Conservation (phyloP, 2,888 invertebrate species). For the Agrotis puta region DNA sequence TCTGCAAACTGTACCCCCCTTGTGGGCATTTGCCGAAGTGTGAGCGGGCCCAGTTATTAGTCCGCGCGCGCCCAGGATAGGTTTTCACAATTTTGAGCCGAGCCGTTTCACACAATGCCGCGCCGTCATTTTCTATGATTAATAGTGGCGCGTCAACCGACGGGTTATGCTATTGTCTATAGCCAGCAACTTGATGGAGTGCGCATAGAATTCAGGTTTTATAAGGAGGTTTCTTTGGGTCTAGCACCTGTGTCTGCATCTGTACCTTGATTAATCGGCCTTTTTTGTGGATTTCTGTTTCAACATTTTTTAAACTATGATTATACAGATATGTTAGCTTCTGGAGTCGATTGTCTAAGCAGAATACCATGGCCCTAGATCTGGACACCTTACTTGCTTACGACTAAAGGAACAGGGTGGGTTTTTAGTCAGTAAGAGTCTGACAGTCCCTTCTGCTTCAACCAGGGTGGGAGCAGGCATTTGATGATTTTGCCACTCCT, state of each 20-base stretch:
- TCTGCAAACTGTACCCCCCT: constrained; percentile 82
- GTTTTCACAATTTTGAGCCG: constrained; percentile 90
- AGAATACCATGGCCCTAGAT: too few relatives aligned
- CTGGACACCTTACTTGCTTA: too few relatives aligned
- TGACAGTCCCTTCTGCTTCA: too few relatives aligned
- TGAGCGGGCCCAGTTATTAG: constrained; percentile 87
- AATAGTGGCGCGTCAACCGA: constrained; percentile 80
- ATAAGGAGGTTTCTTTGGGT: constrained; percentile 20
- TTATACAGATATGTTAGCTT: too few relatives aligned
- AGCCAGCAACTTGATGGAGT: constrained; percentile 54
- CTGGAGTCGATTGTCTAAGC: too few relatives aligned
- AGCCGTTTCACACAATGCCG: constrained; percentile 83
- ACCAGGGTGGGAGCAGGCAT: too few relatives aligned
- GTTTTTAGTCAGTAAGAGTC: too few relatives aligned
- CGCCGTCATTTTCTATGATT: constrained; percentile 89
- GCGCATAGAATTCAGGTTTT: constrained; percentile 31
- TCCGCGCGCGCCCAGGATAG: constrained; percentile 83
- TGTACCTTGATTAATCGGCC: background rate
- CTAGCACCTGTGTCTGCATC: background rate
- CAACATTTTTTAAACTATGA: too few relatives aligned
- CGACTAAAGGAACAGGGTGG: too few relatives aligned
- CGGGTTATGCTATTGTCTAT: constrained; percentile 63
- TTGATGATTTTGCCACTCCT: too few relatives aligned
- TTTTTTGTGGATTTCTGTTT: background rate
- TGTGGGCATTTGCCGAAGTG: constrained; percentile 83